Evolutionary conservation across 2,797 vertebrate species (phyloP).

Genomic region (Enteromius thamalakanensis): DNA sequence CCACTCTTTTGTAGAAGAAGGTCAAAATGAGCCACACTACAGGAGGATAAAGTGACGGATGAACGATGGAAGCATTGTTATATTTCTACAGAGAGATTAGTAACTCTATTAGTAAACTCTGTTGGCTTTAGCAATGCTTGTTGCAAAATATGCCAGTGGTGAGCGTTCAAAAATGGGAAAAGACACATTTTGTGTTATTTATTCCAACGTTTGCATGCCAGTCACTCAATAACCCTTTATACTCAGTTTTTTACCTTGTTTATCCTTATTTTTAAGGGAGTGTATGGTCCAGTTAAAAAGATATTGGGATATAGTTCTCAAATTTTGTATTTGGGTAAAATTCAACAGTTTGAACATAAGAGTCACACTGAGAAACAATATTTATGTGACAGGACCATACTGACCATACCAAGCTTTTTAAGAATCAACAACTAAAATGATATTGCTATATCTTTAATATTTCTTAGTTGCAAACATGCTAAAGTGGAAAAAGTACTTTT

Average conservation of each 20-base stretch:
- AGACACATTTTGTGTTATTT: background rate
- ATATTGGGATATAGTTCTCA: background rate
- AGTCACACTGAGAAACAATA: background rate
- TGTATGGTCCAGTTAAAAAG: background rate
- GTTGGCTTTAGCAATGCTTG: background rate
- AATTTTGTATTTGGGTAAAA: background rate
- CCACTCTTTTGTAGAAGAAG: background rate
- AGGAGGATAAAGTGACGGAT: background rate
- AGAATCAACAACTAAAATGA: background rate
- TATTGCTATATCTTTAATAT: background rate
- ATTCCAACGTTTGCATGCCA: background rate
- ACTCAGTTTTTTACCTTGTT: background rate
- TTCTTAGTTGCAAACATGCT: background rate
- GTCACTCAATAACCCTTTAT: background rate
- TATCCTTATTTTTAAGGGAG: background rate
- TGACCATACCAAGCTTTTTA: background rate
- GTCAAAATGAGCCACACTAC: background rate
- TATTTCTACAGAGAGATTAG: background rate
- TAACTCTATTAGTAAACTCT: background rate
- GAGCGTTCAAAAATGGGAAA: background rate
- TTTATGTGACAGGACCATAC: background rate
- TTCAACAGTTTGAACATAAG: background rate
- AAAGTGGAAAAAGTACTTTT: background rate
- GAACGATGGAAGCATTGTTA: background rate
- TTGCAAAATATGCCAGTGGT: background rate